These are phyloP conservation scores for Drosophila pallidifrons DNA, from an alignment of 1,140 invertebrate species.

Conservation along the genomic window DNA sequence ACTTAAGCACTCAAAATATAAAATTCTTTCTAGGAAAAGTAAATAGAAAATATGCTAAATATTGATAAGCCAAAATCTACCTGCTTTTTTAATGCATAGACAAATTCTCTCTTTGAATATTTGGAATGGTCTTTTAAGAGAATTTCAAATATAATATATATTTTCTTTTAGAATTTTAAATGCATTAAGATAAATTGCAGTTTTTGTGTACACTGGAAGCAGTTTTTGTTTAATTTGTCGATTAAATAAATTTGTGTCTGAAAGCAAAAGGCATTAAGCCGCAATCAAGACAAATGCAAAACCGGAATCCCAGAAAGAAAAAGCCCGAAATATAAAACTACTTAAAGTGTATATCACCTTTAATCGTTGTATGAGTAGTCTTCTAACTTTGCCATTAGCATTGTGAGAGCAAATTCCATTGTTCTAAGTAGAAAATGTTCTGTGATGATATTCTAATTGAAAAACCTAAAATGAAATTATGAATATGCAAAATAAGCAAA, in stretches of 20 bases:
- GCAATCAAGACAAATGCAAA: conserved; percentile 7
- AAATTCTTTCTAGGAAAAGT: too few species aligned
- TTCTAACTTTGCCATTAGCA: conserved; percentile 18
- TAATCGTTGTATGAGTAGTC: conserved; percentile 23
- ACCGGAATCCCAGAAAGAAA: not conserved
- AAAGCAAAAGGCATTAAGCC: not conserved
- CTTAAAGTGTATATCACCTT: conserved; percentile 28
- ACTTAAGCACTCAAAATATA: too few species aligned
- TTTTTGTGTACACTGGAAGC: not conserved
- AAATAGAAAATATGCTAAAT: too few species aligned
- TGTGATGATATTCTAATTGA: conserved; percentile 82
- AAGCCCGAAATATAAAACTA: not conserved
- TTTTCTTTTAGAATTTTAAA: too few species aligned
- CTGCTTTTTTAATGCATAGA: too few species aligned
- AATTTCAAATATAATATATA: too few species aligned
- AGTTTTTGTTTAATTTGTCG: not conserved
- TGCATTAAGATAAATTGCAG: too few species aligned
- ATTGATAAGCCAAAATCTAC: too few species aligned
- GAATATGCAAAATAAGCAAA: conserved; percentile 84
- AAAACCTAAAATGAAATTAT: conserved; percentile 84
- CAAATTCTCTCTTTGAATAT: too few species aligned
- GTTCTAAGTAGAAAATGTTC: conserved; percentile 65
- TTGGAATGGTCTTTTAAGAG: too few species aligned
- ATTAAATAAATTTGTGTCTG: not conserved
- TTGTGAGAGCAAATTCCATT: conserved; percentile 51